Evolutionary conservation across 2,888 invertebrate species (phyloP).

Genomic region (Dryomyza anilis): DNA sequence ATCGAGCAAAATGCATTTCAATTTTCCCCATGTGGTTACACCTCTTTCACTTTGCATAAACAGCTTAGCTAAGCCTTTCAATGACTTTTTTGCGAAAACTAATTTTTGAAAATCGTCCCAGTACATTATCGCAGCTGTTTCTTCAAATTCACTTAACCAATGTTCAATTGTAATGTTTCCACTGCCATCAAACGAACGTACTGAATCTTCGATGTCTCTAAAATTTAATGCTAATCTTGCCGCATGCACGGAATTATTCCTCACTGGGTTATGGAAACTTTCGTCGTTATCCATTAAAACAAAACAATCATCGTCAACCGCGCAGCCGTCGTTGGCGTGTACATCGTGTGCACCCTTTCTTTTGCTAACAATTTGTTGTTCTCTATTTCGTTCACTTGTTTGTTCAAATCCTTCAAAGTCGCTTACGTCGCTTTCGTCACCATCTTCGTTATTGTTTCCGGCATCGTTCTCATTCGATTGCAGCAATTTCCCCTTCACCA

Average conservation of each 20-base stretch:
- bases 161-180: background rate
- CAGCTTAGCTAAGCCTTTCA: background rate
- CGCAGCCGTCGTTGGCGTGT: too few relatives aligned
- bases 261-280: background rate
- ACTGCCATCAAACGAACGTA: background rate
- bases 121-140: background rate
- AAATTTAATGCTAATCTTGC: background rate
- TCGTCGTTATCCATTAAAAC: background rate
- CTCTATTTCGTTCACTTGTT: background rate
- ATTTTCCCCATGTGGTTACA: background rate
- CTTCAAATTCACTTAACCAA: slow-evolving; percentile 2
- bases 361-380: too few relatives aligned
- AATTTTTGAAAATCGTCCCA: background rate
- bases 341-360: too few relatives aligned
- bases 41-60: background rate
- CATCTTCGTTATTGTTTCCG: background rate
- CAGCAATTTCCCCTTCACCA: background rate
- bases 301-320: background rate
- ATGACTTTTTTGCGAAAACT: background rate
- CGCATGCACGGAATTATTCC: background rate
- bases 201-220: background rate
- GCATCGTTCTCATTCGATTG: background rate
- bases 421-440: background rate
- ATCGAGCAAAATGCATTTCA: background rate
- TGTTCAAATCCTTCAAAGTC: background rate